phyloP scores from a whole-genome alignment of 2,113 vertebrate genomes.

The Alethe diademata region DNA sequence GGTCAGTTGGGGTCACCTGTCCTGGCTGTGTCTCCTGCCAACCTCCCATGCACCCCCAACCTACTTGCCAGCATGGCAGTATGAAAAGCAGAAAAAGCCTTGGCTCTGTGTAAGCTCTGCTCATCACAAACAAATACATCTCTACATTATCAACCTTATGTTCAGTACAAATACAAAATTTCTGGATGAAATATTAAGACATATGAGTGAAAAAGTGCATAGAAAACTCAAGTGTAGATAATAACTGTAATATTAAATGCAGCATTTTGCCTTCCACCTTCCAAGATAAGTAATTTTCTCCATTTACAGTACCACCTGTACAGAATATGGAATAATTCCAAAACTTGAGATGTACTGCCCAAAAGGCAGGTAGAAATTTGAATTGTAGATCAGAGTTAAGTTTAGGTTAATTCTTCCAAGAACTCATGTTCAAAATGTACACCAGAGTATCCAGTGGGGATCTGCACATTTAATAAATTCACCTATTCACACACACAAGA shows the following conservation, averaged over 20 bases:
- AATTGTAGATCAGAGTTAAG: background rate
- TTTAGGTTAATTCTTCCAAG: background rate
- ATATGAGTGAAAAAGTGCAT: background rate
- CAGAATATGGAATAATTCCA: background rate
- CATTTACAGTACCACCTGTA: background rate
- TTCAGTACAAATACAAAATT: background rate
- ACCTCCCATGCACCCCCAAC: fast-evolving
- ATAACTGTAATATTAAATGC: background rate
- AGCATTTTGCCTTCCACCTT: background rate
- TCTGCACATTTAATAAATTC: background rate
- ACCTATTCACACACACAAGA: background rate
- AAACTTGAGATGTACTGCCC: background rate
- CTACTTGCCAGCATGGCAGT: fast-evolving
- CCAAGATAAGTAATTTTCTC: background rate
- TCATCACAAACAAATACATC: background rate
- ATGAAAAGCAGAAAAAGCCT: background rate
- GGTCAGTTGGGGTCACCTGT: background rate
- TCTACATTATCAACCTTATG: background rate
- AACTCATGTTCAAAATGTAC: background rate
- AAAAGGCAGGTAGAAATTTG: background rate
- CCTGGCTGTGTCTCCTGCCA: background rate
- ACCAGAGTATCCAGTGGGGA: background rate
- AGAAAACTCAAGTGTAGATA: background rate
- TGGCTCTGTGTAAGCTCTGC: background rate
- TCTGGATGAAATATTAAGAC: background rate